Percentiles rank a stretch among this genome's conserved stretches.
phyloP scores from a whole-genome alignment of 2,888 invertebrate species.

The Achlya flavicornis region DNA sequence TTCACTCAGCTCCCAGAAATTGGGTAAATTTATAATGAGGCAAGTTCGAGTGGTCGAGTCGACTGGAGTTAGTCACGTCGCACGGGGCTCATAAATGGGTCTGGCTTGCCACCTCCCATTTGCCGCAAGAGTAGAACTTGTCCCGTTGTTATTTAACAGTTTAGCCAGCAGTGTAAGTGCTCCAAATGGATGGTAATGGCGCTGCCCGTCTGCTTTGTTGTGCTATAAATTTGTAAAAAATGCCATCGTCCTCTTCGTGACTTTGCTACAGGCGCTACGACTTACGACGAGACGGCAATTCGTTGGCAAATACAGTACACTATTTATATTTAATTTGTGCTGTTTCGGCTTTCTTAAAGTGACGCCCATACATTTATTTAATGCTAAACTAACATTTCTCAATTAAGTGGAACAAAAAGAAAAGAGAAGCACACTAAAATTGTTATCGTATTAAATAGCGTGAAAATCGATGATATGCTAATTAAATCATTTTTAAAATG shows the following conservation, averaged over 20 bases:
- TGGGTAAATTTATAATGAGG: slow-evolving; percentile 43
- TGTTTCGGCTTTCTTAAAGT: slow-evolving; percentile 20
- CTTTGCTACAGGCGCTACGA: slow-evolving; percentile 7
- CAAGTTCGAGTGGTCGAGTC: slow-evolving; percentile 22
- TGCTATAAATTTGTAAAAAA: slow-evolving; percentile 41
- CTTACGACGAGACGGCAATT: slow-evolving; percentile 14
- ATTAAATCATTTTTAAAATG: no score
- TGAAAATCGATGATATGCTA: no score
- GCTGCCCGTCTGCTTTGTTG: slow-evolving; percentile 30
- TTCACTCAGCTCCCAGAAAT: slow-evolving; percentile 39
- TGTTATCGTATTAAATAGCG: no score
- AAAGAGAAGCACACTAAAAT: no score
- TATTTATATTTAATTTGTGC: slow-evolving; percentile 24
- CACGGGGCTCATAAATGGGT: slow-evolving; percentile 40
- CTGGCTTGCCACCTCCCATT: slow-evolving; percentile 27
- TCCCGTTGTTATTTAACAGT: slow-evolving; percentile 49
- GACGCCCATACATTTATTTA: not conserved
- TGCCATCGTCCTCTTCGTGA: slow-evolving; percentile 21
- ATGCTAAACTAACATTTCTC: not conserved
- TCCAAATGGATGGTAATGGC: slow-evolving; percentile 54
- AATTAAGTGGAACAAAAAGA: no score
- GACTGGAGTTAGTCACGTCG: slow-evolving; percentile 33
- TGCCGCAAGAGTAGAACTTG: slow-evolving; percentile 34
- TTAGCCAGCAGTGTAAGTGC: slow-evolving; percentile 46
- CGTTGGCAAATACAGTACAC: slow-evolving; percentile 22